These are phyloP conservation scores for Passerina amoena DNA, from an alignment of 2,113 vertebrate genomes.

Conservation along the genomic window DNA sequence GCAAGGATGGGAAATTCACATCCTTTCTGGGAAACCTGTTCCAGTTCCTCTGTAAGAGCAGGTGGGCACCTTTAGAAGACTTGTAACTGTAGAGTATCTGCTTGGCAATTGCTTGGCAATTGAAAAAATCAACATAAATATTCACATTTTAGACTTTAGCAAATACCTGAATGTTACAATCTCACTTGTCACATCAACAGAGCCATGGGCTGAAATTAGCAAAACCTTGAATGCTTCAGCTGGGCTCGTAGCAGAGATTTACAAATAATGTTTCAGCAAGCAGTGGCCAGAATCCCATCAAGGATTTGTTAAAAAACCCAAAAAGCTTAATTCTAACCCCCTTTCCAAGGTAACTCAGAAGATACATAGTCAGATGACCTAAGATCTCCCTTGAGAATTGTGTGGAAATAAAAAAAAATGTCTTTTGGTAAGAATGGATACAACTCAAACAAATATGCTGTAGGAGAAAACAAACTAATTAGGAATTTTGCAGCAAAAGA, in stretches of 20 bases:
- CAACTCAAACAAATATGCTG: not conserved
- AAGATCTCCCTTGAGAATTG: not conserved
- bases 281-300: not conserved
- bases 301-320: not conserved
- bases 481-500: not conserved
- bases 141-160: slow-evolving; percentile 35
- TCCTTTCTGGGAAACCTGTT: not conserved
- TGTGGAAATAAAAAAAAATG: not conserved
- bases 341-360: not conserved
- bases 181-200: not conserved
- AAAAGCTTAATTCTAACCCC: not conserved
- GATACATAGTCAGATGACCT: not conserved
- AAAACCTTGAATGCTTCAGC: slow-evolving; percentile 19
- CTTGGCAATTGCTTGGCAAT: not conserved
- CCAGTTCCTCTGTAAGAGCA: not conserved
- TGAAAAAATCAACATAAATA: not conserved
- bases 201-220: slow-evolving; percentile 10
- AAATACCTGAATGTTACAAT: slow-evolving; percentile 41
- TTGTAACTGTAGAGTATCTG: not conserved
- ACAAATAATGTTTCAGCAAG: slow-evolving; percentile 3
- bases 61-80: not conserved
- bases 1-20: not conserved
- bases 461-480: not conserved
- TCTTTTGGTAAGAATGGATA: not conserved
- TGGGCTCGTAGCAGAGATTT: slow-evolving; percentile 48